Conservation (phyloP, 2,888 invertebrate genomes). For the Eupithecia subumbrata region DNA sequence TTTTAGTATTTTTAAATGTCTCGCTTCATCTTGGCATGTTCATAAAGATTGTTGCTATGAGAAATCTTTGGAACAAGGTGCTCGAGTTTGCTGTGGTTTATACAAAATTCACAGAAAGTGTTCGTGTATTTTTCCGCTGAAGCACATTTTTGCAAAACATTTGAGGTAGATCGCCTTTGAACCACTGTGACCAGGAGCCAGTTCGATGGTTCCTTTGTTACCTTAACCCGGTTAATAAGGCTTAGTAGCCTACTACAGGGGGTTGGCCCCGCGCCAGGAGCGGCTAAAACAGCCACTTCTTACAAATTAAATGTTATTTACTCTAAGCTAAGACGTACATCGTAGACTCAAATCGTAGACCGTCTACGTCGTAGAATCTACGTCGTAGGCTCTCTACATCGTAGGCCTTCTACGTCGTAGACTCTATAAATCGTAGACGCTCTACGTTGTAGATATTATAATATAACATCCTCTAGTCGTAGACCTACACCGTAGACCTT, state of each 20-base stretch:
- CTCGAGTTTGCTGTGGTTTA: neutral
- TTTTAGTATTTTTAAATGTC: slow-evolving; percentile 25
- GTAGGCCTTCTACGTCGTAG: too few species aligned
- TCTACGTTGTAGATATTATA: too few species aligned
- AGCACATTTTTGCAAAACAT: neutral
- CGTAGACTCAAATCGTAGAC: neutral
- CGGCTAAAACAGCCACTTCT: slow-evolving; percentile 16
- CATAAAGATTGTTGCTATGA: slow-evolving; percentile 7
- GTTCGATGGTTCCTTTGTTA: slow-evolving; percentile 30
- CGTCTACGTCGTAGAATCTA: neutral
- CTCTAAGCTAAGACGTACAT: slow-evolving; percentile 7
- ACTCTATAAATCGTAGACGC: too few species aligned
- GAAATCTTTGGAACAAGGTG: slow-evolving; percentile 1
- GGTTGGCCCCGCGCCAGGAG: slow-evolving; percentile 36
- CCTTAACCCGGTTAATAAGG: slow-evolving; percentile 34
- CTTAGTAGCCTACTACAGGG: slow-evolving; percentile 11
- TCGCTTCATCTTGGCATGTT: slow-evolving; percentile 9
- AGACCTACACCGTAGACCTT: too few species aligned
- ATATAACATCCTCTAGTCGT: too few species aligned
- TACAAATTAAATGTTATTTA: slow-evolving; percentile 26
- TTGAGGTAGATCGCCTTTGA: slow-evolving; percentile 21
- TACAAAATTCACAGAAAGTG: neutral
- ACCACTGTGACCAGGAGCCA: slow-evolving; percentile 17
- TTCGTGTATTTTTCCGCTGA: neutral
- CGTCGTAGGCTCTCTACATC: neutral